Evolutionary conservation across 1,140 invertebrate genomes (phyloP).

Genomic region (Whitmania pigra): DNA sequence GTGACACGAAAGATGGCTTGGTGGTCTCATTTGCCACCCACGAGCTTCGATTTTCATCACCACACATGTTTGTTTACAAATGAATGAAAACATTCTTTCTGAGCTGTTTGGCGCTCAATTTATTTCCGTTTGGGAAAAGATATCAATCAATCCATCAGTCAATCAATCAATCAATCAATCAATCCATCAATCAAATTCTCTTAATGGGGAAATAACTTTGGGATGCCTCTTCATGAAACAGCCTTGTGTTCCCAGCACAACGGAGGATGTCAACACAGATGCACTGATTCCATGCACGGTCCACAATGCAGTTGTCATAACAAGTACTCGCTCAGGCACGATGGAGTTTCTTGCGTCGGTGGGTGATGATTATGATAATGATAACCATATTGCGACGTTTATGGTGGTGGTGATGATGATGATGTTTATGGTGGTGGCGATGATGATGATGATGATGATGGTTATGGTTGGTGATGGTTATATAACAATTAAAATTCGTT

Average conservation of each 20-base stretch:
- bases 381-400: background rate
- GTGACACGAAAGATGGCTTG: background rate
- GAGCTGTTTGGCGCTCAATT: too few relatives aligned
- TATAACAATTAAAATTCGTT: too few relatives aligned
- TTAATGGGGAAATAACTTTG: too few relatives aligned
- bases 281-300: slow-evolving; percentile 27
- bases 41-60: background rate
- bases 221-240: background rate
- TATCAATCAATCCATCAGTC: too few relatives aligned
- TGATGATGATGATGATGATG: slow-evolving; percentile 24
- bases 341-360: slow-evolving; percentile 26
- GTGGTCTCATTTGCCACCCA: too few relatives aligned
- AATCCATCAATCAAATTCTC: too few relatives aligned
- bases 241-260: slow-evolving; percentile 26
- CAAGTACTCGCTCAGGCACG: slow-evolving; percentile 24
- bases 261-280: slow-evolving; percentile 33
- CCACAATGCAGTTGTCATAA: slow-evolving; percentile 26
- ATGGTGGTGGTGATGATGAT: background rate
- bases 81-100: background rate
- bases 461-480: background rate
- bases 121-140: too few relatives aligned
- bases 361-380: background rate
- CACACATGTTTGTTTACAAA: background rate
- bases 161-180: too few relatives aligned
- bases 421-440: background rate